Conservation (phyloP, 2,888 invertebrate genomes). For the Drosophila melanosoma region DNA sequence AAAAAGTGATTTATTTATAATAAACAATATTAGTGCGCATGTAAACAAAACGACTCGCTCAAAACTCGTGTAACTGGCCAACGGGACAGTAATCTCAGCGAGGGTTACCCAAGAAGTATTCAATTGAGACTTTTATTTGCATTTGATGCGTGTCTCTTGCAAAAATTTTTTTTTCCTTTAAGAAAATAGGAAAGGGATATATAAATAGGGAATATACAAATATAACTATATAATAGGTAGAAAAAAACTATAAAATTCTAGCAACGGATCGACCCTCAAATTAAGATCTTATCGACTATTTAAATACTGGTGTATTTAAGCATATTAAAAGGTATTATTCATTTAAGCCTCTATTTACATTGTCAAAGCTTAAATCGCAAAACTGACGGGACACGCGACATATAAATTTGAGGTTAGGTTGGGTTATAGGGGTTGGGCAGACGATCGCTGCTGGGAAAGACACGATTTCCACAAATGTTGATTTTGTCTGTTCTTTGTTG, state of each 20-base stretch:
- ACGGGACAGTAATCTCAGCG: conserved; percentile 1
- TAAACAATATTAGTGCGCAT: conserved; percentile 60
- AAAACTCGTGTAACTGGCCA: conserved; percentile 37
- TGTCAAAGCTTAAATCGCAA: conserved; percentile 28
- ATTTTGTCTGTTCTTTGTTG: neutral
- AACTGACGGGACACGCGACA: conserved; percentile 1
- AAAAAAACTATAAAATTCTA: neutral
- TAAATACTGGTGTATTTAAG: conserved; percentile 20
- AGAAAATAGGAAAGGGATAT: neutral
- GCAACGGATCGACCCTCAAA: conserved; percentile 21
- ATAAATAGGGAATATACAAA: neutral
- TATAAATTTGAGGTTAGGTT: conserved; percentile 27
- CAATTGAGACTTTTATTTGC: neutral
- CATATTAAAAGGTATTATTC: conserved; percentile 43
- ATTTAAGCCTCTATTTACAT: conserved; percentile 41
- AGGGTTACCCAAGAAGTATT: conserved; percentile 19
- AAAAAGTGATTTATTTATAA: conserved; percentile 67
- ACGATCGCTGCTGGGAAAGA: conserved; percentile 22
- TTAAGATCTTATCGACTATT: conserved; percentile 28
- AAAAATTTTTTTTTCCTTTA: neutral
- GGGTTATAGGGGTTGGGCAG: conserved; percentile 21
- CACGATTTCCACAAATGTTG: conserved; percentile 28
- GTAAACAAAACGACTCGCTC: conserved; percentile 59
- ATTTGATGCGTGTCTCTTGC: neutral
- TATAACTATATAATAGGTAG: neutral